Conservation (phyloP, 1,140 invertebrate genomes). For the Eubasilissa regina region DNA sequence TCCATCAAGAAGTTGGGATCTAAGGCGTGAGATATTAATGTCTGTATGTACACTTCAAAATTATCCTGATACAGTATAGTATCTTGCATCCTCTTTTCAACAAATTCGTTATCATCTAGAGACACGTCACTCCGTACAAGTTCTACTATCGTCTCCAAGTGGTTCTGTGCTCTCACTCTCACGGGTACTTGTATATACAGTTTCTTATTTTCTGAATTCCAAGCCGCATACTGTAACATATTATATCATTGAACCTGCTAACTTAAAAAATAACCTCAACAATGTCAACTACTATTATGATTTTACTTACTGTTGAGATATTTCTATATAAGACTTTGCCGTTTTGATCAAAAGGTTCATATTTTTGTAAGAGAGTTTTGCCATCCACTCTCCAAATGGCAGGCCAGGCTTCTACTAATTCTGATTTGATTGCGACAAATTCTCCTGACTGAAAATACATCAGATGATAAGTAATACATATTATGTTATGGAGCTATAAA, state of each 20-base stretch:
- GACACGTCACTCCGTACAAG: constrained; percentile 81
- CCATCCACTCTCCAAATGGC: constrained; percentile 91
- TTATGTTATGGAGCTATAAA: constrained; percentile 20
- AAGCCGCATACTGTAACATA: constrained; percentile 81
- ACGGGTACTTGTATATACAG: constrained; percentile 84
- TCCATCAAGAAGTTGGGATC: constrained; percentile 91
- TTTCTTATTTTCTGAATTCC: constrained; percentile 85
- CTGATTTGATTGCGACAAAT: constrained; percentile 86
- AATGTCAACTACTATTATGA: not conserved
- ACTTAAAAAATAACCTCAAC: not conserved
- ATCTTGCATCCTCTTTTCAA: constrained; percentile 83
- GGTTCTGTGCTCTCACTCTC: constrained; percentile 80
- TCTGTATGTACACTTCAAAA: constrained; percentile 93
- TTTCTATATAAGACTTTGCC: constrained; percentile 87
- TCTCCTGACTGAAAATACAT: constrained; percentile 80
- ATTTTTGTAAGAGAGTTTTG: constrained; percentile 89
- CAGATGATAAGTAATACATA: not conserved
- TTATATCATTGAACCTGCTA: not conserved
- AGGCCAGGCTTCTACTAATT: constrained; percentile 83
- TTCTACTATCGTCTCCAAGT: constrained; percentile 86
- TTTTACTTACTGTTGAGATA: constrained; percentile 85
- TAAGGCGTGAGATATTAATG: constrained; percentile 89
- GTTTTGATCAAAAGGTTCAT: constrained; percentile 86
- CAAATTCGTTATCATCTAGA: constrained; percentile 80
- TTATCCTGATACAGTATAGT: constrained; percentile 85